Evolutionary conservation across 1,140 invertebrate species (phyloP).

Genomic region (Dryas iulia): DNA sequence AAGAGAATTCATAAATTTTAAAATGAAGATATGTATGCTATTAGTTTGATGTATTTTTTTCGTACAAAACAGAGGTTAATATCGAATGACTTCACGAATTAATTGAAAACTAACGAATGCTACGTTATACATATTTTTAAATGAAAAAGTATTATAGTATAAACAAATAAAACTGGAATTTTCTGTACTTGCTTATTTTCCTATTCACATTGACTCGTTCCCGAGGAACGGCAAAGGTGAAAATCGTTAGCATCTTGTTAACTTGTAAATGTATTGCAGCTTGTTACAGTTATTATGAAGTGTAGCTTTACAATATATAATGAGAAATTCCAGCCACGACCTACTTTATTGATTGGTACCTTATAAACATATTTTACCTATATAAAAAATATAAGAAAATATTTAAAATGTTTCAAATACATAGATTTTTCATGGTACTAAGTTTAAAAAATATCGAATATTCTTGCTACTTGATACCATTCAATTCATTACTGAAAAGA

Average conservation of each 20-base stretch:
- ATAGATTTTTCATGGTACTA: too few relatives aligned
- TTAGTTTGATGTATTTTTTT: conserved; percentile 5
- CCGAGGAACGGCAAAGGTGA: conserved; percentile 25
- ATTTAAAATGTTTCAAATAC: too few relatives aligned
- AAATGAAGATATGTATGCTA: conserved; percentile 12
- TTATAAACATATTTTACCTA: too few relatives aligned
- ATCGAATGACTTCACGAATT: background rate
- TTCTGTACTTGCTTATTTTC: background rate
- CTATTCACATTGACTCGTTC: background rate
- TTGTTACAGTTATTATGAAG: conserved; percentile 46
- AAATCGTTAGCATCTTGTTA: conserved; percentile 57
- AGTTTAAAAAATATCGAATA: too few relatives aligned
- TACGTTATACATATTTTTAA: background rate
- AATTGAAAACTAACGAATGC: background rate
- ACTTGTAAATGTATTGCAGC: conserved; percentile 56
- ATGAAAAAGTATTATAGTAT: background rate
- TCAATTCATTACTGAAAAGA: too few relatives aligned
- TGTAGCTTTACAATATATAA: background rate
- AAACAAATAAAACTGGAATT: background rate
- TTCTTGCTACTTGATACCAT: too few relatives aligned
- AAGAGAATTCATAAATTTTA: conserved; percentile 26
- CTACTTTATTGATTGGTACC: too few relatives aligned
- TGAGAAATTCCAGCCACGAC: background rate
- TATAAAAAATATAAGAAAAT: too few relatives aligned
- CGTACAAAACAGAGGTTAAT: background rate